Evolutionary conservation across 2,797 vertebrate species (phyloP).

Genomic region (Spea hammondii): DNA sequence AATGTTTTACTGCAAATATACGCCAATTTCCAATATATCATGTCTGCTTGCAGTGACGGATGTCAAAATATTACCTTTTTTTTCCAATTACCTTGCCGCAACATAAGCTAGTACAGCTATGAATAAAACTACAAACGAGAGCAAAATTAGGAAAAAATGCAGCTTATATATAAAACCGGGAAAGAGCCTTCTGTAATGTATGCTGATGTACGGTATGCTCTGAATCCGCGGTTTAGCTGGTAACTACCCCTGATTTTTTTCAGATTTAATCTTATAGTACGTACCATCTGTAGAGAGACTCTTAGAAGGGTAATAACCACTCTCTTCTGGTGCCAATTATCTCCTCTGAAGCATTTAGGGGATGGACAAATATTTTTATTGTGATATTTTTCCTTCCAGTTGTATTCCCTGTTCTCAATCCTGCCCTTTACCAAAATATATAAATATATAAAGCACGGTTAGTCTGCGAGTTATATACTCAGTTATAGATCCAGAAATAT

Average conservation of each 20-base stretch:
- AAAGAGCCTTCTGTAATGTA: no score
- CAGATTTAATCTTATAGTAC: not conserved
- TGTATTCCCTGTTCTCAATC: conserved; percentile 4
- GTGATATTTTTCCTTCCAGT: not conserved
- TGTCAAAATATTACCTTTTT: conserved; percentile 24
- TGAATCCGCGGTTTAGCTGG: not conserved
- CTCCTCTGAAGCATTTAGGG: conserved; percentile 1
- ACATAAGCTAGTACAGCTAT: not conserved
- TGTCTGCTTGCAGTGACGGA: conserved; percentile 15
- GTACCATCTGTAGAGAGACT: conserved; percentile 32
- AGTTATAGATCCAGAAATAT: conserved; percentile 25
- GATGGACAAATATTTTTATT: conserved; percentile 19
- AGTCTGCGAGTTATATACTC: conserved; percentile 9
- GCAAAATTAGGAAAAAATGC: not conserved
- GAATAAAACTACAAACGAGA: not conserved
- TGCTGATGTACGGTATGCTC: not conserved
- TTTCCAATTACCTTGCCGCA: not conserved
- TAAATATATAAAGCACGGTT: not conserved
- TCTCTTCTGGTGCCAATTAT: conserved; percentile 43
- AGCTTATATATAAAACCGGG: no score
- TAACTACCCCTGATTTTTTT: not conserved
- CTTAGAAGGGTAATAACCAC: conserved; percentile 30
- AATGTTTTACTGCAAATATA: conserved; percentile 28
- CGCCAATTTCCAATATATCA: conserved; percentile 9
- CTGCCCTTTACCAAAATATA: conserved; percentile 12